Evolutionary conservation across 2,888 invertebrate species (phyloP), one percentile per base, ranked within the genome.

Genomic region (Strigamia maritima): DNA sequence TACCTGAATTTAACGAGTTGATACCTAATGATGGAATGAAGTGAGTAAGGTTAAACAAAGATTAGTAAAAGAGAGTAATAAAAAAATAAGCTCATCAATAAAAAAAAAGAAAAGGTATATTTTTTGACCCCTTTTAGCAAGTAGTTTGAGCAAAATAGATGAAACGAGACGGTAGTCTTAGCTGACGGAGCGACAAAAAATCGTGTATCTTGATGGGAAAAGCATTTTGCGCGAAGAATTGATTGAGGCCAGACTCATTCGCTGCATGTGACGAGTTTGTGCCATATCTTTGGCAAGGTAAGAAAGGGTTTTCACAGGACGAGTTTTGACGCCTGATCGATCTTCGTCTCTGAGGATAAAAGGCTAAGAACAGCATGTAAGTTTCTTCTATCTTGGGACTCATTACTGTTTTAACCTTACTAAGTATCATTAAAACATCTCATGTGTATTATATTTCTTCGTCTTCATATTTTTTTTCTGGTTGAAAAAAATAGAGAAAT

Each of bases 381-480:
- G 54, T 54, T 54, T 54, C 54, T n/a, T 4, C n/a, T 19, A 19
- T 19, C 54, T 54, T 54, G 54, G 54, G 54, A 54, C 54, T 54
- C 22, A 54, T 54, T 54, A 54, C 54, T 54, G 54, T 54, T 54
- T 54, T 54, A 54, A 54, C 54, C 54, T 54, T 54, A 54, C 54
- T 54, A 54, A 54, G 54, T 54, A 54, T 54, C 54, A 54, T 54
- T 54, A 54, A 54, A 54, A 54, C 54, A 54, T 54, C 54, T 54
- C 54, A 8, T 2, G 54, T 54, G 54, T 16, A 54, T 54, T 54
- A 54, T 54, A 54, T 54, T 54, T 49, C 49, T 49, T 49, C 49
- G 49, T 49, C 49, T 49, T 54, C 54, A 54, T 19, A 19, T 54
- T 54, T 54, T 19, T 7, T 44, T 44, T 44, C 12, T 44, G 2